Conservation (phyloP, 2,113 vertebrate species). For the Glaucomys volans region DNA sequence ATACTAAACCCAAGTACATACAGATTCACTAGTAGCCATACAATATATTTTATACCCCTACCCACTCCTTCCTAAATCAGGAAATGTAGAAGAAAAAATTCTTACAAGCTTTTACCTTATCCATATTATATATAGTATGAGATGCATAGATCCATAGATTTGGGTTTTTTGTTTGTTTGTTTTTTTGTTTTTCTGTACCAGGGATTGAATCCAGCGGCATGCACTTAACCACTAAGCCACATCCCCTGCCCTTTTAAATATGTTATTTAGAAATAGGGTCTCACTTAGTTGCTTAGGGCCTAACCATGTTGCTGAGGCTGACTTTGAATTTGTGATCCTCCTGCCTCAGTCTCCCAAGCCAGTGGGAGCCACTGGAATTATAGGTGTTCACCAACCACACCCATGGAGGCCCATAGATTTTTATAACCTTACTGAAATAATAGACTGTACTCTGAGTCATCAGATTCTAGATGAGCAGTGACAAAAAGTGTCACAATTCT, state of each 20-base stretch:
- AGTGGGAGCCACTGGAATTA: no score
- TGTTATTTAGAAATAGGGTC: not conserved
- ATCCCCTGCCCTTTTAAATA: no score
- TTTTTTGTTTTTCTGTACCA: no score
- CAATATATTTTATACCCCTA: not conserved
- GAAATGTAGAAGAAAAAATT: conserved; percentile 57
- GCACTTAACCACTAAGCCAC: no score
- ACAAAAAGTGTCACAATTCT: not conserved
- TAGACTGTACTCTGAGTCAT: not conserved
- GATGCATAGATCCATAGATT: not conserved
- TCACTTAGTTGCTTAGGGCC: no score
- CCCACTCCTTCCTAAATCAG: conserved; percentile 31
- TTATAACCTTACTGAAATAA: conserved; percentile 31
- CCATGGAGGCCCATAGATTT: not conserved
- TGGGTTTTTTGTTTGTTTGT: not conserved
- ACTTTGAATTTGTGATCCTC: no score
- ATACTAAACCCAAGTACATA: not conserved
- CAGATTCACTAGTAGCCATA: not conserved
- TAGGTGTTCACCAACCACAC: no score
- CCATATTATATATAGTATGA: not conserved
- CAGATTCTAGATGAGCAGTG: not conserved
- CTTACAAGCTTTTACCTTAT: not conserved
- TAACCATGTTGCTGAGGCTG: no score
- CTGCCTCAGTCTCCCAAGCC: no score
- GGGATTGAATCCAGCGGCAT: no score